Evolutionary conservation across 2,113 vertebrate genomes (phyloP), one percentile per base, ranked within the genome.

Genomic region (Dascyllus trimaculatus): DNA sequence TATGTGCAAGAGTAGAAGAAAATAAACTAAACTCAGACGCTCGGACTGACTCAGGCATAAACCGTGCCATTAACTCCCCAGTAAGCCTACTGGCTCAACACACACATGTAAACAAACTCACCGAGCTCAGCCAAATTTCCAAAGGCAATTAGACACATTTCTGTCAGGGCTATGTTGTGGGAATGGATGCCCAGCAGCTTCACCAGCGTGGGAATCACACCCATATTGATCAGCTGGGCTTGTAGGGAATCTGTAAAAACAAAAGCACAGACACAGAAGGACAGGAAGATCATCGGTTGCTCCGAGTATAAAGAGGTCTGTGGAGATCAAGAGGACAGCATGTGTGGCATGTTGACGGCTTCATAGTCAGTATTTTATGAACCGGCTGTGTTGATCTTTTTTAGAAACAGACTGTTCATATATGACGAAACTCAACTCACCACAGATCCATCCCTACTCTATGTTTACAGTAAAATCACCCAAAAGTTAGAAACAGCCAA

Each of bases 91-190:
- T 29, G 26, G 14, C 58, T 26, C 11, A 10, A 22, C 7, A 65
- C 32, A 35, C 21, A 13, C 0, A 14, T 18, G 38, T 8, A 25
- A 22, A 21, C 5, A 10, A 45, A 92, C 93, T 91, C 79, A 99
- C 98, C 98, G 4, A 99, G 97, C 95, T 99, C 98, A 52, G 98
- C 98, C 91, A 99, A 92, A 91, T 99, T 99, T 40, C 98, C 98
- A 82, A 99, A 99, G n/a, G 98, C 98, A 90, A 99, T 96, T 74
- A 99, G 96, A 93, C 98, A 99, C 98, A 99, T 99, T 93, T 99
- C 98, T 81, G 97, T 99, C 89, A 99, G 95, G 82, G 97, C 95
- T 21, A 94, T 93, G 91, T 99, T 98, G 80, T 98, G 95, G 75
- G 95, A 96, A 70, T 99, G 98, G 93, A 98, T 93, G 40, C 96